A percentile compares a stretch with the other conserved stretches of the same genome.
These are phyloP conservation scores for Toxotes jaculatrix DNA, from an alignment of 2,113 vertebrate genomes.

Conservation along the genomic window DNA sequence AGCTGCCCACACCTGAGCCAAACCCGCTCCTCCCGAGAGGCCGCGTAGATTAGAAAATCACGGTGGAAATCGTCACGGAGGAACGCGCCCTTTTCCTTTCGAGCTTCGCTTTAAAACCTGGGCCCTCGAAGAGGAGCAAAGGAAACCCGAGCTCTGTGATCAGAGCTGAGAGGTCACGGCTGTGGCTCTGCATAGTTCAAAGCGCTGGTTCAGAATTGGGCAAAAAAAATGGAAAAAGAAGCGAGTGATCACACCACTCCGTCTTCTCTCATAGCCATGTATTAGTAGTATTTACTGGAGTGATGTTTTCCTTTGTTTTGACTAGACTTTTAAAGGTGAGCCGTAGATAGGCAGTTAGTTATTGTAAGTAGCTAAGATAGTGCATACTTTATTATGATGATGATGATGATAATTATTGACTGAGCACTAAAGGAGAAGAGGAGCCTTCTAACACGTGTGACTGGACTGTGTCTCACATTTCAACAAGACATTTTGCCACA, in stretches of 20 bases:
- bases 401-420: slow-evolving; percentile 35
- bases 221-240: slow-evolving; percentile 23
- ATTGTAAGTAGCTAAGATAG: slow-evolving; percentile 68
- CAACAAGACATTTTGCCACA: slow-evolving; percentile 4
- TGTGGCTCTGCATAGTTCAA: not conserved
- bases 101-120: slow-evolving; percentile 37
- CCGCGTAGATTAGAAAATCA: not conserved
- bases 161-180: not conserved
- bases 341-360: slow-evolving; percentile 56
- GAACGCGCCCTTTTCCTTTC: not conserved
- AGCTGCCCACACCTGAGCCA: slow-evolving; percentile 19
- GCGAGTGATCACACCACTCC: not conserved
- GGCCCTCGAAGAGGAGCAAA: slow-evolving; percentile 5
- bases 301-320: slow-evolving; percentile 33
- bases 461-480: slow-evolving; percentile 2
- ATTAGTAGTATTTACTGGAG: slow-evolving; percentile 65
- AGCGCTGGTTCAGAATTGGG: not conserved
- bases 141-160: not conserved
- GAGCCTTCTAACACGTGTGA: not conserved
- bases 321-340: slow-evolving; percentile 56
- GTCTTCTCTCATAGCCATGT: slow-evolving; percentile 59
- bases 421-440: slow-evolving; percentile 49
- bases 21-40: slow-evolving; percentile 6
- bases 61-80: not conserved
- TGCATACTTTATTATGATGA: slow-evolving; percentile 44